These are phyloP conservation scores for Xerus inauris DNA, from an alignment of 2,113 vertebrate species.

Conservation along the genomic window DNA sequence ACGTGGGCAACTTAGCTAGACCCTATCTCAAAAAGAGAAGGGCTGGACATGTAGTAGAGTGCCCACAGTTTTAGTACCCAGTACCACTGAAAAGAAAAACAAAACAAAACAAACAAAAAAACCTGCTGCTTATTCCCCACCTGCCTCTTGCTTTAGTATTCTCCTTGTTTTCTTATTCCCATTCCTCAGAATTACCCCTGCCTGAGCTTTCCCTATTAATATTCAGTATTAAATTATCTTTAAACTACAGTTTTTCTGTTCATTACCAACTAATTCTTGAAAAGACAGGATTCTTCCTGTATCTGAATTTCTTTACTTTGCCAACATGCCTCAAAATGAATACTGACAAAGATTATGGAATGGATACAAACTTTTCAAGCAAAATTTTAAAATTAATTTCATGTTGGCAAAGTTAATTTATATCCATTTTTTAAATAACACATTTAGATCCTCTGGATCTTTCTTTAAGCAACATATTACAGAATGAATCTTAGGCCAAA, in stretches of 20 bases:
- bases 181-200: background rate
- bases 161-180: background rate
- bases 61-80: too few species aligned
- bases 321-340: constrained; percentile 13
- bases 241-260: constrained; percentile 21
- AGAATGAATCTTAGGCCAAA: background rate
- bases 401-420: background rate
- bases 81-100: too few species aligned
- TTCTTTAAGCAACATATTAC: background rate
- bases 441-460: background rate
- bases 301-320: background rate
- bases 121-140: background rate
- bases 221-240: constrained; percentile 41
- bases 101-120: too few species aligned
- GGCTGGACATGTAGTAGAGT: too few species aligned
- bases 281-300: background rate
- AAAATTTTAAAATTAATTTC: background rate
- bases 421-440: background rate
- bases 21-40: too few species aligned
- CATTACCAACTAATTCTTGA: constrained; percentile 28
- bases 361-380: constrained; percentile 13
- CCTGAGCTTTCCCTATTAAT: constrained; percentile 27
- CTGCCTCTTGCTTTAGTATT: background rate
- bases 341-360: background rate
- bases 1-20: too few species aligned